These are phyloP conservation scores for Lates japonicus DNA, from an alignment of 2,797 vertebrate species.

Conservation along the genomic window DNA sequence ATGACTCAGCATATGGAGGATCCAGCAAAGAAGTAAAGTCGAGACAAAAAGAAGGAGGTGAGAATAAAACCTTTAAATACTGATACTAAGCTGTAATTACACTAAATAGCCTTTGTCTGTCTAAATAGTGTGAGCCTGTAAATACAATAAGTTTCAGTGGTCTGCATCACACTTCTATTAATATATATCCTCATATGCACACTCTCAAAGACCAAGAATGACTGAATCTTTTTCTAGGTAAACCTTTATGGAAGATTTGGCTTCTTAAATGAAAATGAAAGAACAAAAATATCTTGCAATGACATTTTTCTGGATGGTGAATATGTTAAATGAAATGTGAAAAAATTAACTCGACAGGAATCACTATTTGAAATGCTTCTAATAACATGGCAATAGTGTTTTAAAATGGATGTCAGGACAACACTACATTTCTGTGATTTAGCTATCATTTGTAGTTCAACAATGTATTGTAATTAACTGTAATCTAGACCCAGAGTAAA, in stretches of 20 bases:
- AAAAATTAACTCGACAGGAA: too few species aligned
- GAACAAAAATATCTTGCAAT: not conserved
- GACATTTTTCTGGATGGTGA: too few species aligned
- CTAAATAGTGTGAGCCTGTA: not conserved
- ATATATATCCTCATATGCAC: not conserved
- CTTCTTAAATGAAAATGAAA: not conserved
- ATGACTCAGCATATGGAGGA: constrained; percentile 54
- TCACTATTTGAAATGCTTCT: not conserved
- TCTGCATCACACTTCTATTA: not conserved
- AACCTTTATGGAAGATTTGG: not conserved
- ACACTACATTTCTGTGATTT: too few species aligned
- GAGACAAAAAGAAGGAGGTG: constrained; percentile 15
- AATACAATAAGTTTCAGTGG: not conserved
- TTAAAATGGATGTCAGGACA: not conserved
- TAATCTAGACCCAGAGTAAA: too few species aligned
- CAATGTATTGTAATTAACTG: not conserved
- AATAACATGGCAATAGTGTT: not conserved
- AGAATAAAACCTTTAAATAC: constrained; percentile 25
- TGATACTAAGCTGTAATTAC: not conserved
- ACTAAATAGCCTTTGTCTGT: not conserved
- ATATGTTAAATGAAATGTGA: too few species aligned
- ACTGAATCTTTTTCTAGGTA: not conserved
- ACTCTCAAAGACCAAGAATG: not conserved
- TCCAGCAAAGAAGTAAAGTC: constrained; percentile 8
- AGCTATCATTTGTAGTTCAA: not conserved